Base-by-base conservation (phyloP, 2,113 vertebrate genomes). In the Poecilia latipinna region DNA sequence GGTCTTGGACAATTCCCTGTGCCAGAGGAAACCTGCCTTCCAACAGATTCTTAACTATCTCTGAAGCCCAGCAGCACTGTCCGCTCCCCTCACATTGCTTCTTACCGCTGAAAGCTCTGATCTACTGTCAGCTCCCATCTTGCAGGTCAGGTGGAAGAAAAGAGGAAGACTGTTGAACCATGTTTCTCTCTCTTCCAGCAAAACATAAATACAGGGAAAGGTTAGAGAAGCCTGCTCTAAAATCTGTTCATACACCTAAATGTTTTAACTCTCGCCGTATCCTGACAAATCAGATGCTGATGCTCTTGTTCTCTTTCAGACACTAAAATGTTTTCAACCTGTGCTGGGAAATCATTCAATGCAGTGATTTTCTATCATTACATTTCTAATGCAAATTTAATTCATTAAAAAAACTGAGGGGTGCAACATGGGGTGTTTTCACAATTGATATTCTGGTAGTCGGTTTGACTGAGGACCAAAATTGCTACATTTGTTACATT, bases 111-210 rank as follows among this genome's bases (percentile, higher is more conserved):
- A 69, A 73, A 51, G 78, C 86, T 88, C 80, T 86, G 89, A 89
- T 89, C 86, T 73, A 26, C 81, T 44, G 82, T 90, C 88, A 75
- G 5, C 73, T 87, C 80, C 76, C 74, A 88, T 91, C 84, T 87
- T 78, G 39, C 61, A 57, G 77, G 74, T 90, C 81, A 80, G 74
- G 31, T 79, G 82, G 80, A 91, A 90, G 86, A 88, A 75, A 75
- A 82, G 74, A 79, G 31, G 68, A 79, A 60, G 42, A 72, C 63
- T 2, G 2, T 78, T 73, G 84, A 84, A 75, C 74, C 74, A 61
- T 74, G 44, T 33, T 54, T 31, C 29, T 68, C 7, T 73, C 35
- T 10, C 67, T 29, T 66, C 12, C 61, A 60, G 70, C 48, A 33
- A 42, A 69, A 44, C 39, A 24, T 1, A 19, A 51, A 37, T 44